These are phyloP conservation scores for Helleia helle DNA, from an alignment of 2,888 invertebrate genomes.

Conservation along the genomic window DNA sequence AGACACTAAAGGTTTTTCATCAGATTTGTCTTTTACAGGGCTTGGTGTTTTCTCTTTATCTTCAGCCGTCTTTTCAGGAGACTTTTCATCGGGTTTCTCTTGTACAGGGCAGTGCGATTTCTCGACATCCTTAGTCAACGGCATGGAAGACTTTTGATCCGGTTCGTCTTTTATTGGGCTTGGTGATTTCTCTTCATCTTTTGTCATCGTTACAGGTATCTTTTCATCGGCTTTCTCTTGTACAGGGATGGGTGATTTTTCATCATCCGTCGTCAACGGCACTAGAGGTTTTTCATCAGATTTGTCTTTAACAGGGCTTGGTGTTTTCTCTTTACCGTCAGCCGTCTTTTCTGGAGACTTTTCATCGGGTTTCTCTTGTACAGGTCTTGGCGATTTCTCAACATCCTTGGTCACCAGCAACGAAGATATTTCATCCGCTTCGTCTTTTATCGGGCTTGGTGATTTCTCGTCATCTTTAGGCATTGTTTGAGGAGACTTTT, in stretches of 20 bases:
- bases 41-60: too few species aligned
- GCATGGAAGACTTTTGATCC: neutral
- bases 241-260: neutral
- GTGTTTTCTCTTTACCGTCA: slow-evolving; percentile 10
- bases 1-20: neutral
- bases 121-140: neutral
- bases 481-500: too few species aligned
- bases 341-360: too few species aligned
- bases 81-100: too few species aligned
- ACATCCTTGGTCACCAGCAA: too few species aligned
- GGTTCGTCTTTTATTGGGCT: slow-evolving; percentile 6
- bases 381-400: too few species aligned
- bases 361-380: too few species aligned
- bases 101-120: too few species aligned
- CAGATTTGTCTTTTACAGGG: too few species aligned
- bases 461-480: neutral
- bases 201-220: neutral
- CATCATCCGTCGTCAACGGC: neutral
- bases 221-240: neutral
- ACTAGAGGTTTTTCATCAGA: neutral
- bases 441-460: neutral
- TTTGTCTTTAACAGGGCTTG: slow-evolving; percentile 9
- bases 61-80: too few species aligned
- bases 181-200: slow-evolving; percentile 10
- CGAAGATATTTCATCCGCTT: too few species aligned